phyloP scores from a whole-genome alignment of 2,113 vertebrate species.

The Archilochus colubris region DNA sequence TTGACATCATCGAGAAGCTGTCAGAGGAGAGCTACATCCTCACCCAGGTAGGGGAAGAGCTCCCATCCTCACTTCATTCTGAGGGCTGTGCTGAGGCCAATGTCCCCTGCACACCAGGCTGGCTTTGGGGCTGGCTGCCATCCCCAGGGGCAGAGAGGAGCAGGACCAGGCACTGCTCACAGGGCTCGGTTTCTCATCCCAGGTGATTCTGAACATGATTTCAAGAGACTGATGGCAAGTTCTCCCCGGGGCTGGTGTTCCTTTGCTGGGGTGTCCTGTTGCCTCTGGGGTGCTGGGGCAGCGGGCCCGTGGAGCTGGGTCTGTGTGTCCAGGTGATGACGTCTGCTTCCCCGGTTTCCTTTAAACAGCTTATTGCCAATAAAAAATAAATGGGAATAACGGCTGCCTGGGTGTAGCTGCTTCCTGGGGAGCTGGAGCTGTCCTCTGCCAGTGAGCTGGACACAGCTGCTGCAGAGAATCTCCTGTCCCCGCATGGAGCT shows the following conservation, averaged over 20 bases:
- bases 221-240: slow-evolving; percentile 5
- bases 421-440: neutral
- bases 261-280: neutral
- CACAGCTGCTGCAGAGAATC: neutral
- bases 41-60: slow-evolving; percentile 69
- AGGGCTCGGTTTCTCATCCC: neutral
- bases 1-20: slow-evolving; percentile 77
- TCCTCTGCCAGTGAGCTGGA: neutral
- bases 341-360: neutral
- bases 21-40: slow-evolving; percentile 42
- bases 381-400: neutral
- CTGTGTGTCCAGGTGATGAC: neutral
- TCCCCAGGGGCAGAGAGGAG: neutral
- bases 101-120: too few relatives aligned
- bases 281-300: accelerated
- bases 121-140: neutral
- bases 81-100: neutral
- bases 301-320: neutral
- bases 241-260: too few relatives aligned
- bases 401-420: neutral
- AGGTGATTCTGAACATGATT: slow-evolving; percentile 75
- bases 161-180: neutral
- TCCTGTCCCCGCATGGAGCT: neutral
- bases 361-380: neutral
- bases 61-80: accelerated